Conservation (phyloP, 2,113 vertebrate genomes). For the Terrapene triunguis region DNA sequence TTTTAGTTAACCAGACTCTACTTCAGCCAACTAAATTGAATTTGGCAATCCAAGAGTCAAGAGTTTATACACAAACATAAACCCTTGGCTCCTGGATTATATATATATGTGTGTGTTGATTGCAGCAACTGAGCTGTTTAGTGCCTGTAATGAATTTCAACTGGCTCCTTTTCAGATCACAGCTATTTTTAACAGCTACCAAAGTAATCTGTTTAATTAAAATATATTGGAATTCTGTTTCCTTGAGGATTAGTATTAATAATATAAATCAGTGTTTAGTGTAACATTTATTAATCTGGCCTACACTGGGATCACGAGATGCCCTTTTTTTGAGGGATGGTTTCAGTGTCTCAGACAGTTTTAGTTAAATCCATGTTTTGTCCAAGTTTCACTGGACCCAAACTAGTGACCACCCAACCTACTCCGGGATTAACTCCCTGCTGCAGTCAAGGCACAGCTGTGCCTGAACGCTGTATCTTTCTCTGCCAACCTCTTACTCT, state of each 20-base stretch:
- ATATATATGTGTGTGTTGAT: not conserved
- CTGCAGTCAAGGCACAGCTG: not conserved
- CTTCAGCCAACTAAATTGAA: too few relatives aligned
- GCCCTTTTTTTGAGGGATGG: not conserved
- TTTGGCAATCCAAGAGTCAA: too few relatives aligned
- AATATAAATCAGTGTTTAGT: not conserved
- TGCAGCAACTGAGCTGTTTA: not conserved
- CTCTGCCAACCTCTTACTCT: not conserved
- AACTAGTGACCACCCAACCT: not conserved
- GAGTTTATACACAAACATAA: too few relatives aligned
- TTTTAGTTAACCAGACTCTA: too few relatives aligned
- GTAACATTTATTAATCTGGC: not conserved
- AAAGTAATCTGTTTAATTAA: not conserved
- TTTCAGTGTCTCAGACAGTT: not conserved
- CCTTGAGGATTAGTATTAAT: not conserved
- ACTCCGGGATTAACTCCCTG: not conserved
- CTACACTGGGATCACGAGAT: not conserved
- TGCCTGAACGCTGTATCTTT: not conserved
- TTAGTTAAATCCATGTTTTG: not conserved
- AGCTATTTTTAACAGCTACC: not conserved
- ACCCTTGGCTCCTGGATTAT: too few relatives aligned
- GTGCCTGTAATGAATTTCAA: not conserved
- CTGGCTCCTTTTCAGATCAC: not conserved
- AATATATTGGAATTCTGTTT: not conserved
- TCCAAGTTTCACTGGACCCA: not conserved